Base-by-base conservation (phyloP, 2,888 invertebrate species). In the Heliconius aoede region DNA sequence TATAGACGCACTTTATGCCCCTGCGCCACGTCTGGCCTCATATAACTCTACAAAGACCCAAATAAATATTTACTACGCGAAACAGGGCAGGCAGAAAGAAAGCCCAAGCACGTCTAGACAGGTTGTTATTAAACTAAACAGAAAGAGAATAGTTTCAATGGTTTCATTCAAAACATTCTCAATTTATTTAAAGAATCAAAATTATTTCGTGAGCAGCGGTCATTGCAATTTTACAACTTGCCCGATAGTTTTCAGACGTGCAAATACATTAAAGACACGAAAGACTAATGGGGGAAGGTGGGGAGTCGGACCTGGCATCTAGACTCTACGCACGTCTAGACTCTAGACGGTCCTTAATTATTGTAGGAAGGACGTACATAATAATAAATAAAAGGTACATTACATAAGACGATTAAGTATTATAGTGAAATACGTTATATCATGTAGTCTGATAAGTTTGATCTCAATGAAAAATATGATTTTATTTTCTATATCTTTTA, bases 281-380 rank as follows among this genome's bases (percentile, higher is more conserved):
- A 7, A 7, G n/a, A 76, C 51, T 36, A 76, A 73, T 13, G 61
- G 69, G 60, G 72, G 64, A 72, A 24, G 40, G 55, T 74, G 75
- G 64, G 73, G 76, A 65, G 74, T 60, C 76, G 76, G 73, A 73
- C 64, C 62, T 69, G 67, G 67, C 79, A 36, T 86, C 80, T 83
- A 71, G 62, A 80, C 60, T 86, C 79, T 83, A 88, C 86, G 87
- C 85, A 85, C 75, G 90, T 90, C 89, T 90, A 90, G 90, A 90
- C 88, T 40, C 40, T 76, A 36, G n/a, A 65, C 21, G 30, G 28
- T 55, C 21, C n/a, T 55, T 30, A 55, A 69, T 30, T n/a, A 55
- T 28, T 69, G 4, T 36, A 36, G 24, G 36, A 36, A 36, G 36
- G 24, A 65, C 32, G 9, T 36, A 15, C 18, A 26, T 24, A 15